Evolutionary conservation across 2,113 vertebrate species (phyloP), one percentile per base, ranked within the genome.

Genomic region (Empidonax alnorum): DNA sequence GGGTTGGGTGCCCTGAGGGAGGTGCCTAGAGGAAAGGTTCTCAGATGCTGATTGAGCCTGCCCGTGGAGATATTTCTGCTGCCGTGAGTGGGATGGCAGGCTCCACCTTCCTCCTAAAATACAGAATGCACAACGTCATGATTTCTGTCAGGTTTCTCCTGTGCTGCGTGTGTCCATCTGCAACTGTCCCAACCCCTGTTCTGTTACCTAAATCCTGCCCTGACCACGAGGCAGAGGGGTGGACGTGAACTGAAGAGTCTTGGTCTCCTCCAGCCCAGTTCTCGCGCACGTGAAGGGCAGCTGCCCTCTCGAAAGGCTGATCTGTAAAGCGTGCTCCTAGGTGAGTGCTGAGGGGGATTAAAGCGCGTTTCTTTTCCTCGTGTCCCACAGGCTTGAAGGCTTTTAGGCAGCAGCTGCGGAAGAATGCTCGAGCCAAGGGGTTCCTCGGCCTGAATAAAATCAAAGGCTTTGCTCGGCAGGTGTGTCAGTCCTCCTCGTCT

Each of bases 381-480:
- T 82, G 67, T 96, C 82, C 86, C 62, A 33, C 97, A 99, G 99
- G 99, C 89, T 98, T 99, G 92, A 99, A 99, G 98, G 99, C 99
- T 83, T 99, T 99, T 96, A 98, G 99, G 59, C 99, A 99, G 97
- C 99, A 99, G 97, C 98, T 99, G 96, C 98, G 99, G 93, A 99
- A 99, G 98, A 99, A 98, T 17, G 98, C 98, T 4, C 98, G 99
- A 97, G 98, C 99, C 81, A 99, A 99, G 92, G 99, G 99, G 27
- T 98, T 99, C 47, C 98, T 99, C 92, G 99, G 99, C 72, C 98
- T 99, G 95, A 99, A 99, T 96, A 99, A 99, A 97, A 99, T 99
- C 98, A 99, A 99, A 96, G 99, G 99, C 87, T 96, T 99, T 97
- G 98, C 99, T 4, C 98, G 99, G 92, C 99, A 99, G 80, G 97